Evolutionary conservation across 2,797 vertebrate genomes (phyloP).

Genomic region (Micromesistius poutassou): DNA sequence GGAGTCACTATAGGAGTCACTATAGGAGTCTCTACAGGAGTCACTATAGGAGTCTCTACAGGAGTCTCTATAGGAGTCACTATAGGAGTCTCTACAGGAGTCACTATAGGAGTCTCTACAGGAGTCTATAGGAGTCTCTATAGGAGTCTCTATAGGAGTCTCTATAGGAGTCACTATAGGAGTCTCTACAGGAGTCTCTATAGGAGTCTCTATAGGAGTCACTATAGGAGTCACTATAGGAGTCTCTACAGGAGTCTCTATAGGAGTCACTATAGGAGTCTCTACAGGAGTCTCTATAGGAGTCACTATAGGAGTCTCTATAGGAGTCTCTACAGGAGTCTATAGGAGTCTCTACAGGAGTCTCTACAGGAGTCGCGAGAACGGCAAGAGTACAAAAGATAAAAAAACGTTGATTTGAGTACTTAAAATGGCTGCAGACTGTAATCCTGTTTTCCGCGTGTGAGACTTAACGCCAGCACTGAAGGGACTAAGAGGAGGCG

Average conservation of each 20-base stretch:
- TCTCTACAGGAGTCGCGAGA: not conserved
- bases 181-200: not conserved
- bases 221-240: not conserved
- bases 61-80: no score
- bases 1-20: no score
- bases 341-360: not conserved
- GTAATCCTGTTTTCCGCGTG: conserved; percentile 39
- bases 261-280: not conserved
- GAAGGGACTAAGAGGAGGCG: conserved; percentile 24
- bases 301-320: not conserved
- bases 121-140: not conserved
- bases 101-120: no score
- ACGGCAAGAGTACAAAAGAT: not conserved
- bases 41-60: no score
- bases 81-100: not conserved
- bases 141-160: not conserved
- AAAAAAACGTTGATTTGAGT: conserved; percentile 45
- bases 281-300: not conserved
- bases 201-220: not conserved
- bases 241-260: not conserved
- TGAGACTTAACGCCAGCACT: conserved; percentile 35
- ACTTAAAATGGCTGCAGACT: conserved; percentile 38
- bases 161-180: not conserved
- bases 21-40: not conserved
- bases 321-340: no score